A percentile compares a stretch with the other conserved stretches of the same genome.
Conservation (phyloP, 2,888 invertebrate species). For the Tipula confusa region DNA sequence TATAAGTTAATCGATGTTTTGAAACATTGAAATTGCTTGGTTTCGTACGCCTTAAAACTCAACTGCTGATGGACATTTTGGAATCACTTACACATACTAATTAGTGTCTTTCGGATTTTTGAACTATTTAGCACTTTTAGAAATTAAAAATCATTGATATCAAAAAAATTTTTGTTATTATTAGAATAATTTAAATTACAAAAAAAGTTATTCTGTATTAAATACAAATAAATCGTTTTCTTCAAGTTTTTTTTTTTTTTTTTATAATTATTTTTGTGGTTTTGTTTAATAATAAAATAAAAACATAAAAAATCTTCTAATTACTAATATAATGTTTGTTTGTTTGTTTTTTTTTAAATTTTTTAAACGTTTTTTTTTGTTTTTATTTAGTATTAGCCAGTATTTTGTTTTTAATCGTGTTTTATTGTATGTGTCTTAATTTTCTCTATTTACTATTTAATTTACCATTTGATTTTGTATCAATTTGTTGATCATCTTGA, state of each 20-base stretch:
- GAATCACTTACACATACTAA: no score
- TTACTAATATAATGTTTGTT: not conserved
- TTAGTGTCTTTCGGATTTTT: no score
- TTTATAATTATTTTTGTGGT: not conserved
- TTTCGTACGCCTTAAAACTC: no score
- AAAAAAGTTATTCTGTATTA: constrained; percentile 25
- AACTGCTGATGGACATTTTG: no score
- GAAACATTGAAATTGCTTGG: no score
- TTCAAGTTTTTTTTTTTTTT: not conserved
- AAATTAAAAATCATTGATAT: not conserved
- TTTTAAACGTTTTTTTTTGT: not conserved
- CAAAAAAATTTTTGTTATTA: not conserved
- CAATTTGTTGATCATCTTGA: constrained; percentile 35
- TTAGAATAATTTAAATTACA: constrained; percentile 25
- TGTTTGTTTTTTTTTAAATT: not conserved
- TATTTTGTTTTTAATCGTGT: not conserved
- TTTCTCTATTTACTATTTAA: not conserved
- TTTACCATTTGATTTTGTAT: not conserved
- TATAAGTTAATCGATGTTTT: no score
- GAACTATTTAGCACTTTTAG: no score
- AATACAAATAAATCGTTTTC: not conserved
- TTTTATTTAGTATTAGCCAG: constrained; percentile 3
- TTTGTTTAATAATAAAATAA: constrained; percentile 16
- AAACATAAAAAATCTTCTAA: constrained; percentile 1
- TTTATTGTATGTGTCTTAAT: not conserved